Conservation (phyloP, 1,140 invertebrate species). For the Dendrolimus kikuchii region DNA sequence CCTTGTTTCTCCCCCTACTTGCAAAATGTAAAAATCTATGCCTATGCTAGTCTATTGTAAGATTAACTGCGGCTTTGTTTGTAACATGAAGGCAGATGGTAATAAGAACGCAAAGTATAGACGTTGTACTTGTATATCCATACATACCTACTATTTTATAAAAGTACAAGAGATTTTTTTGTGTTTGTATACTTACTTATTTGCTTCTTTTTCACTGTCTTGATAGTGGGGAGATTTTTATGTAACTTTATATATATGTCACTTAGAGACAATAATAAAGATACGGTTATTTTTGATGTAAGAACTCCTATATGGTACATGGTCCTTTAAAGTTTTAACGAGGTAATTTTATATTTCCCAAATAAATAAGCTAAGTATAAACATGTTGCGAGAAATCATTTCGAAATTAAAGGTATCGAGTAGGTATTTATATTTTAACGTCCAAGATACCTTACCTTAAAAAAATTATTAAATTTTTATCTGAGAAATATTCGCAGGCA, state of each 20-base stretch:
- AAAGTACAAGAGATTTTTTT: not conserved
- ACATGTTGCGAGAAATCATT: not conserved
- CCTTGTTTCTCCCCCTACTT: conserved; percentile 52
- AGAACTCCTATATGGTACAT: no score
- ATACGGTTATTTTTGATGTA: no score
- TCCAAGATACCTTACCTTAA: no score
- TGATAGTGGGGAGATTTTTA: no score
- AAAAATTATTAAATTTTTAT: no score
- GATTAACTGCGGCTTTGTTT: conserved; percentile 56
- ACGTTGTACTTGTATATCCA: not conserved
- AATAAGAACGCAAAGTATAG: not conserved
- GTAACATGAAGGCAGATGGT: conserved; percentile 37
- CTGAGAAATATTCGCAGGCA: not conserved
- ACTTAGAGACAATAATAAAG: no score
- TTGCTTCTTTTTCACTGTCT: not conserved
- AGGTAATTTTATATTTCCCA: no score
- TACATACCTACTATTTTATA: not conserved
- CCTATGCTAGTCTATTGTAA: conserved; percentile 49
- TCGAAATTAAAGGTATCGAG: not conserved
- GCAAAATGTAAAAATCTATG: conserved; percentile 60
- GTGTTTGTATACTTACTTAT: not conserved
- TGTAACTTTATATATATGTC: no score
- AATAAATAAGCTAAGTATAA: no score
- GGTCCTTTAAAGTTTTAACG: no score
- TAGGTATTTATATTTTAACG: no score